Conservation (phyloP, 2,113 vertebrate genomes). For the Climacteris rufus region DNA sequence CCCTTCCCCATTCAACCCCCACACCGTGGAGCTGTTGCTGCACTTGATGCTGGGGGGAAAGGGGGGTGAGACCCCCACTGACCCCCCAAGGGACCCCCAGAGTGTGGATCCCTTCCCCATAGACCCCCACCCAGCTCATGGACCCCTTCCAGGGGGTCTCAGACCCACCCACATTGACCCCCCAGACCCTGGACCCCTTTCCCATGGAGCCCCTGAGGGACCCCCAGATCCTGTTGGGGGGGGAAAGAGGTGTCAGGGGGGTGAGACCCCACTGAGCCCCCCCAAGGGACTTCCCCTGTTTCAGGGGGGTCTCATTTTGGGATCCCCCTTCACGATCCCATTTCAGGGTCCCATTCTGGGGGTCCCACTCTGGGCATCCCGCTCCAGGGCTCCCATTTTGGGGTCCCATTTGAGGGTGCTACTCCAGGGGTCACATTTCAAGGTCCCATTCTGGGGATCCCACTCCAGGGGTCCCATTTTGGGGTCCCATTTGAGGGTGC, state of each 20-base stretch:
- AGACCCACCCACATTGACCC: too few relatives aligned
- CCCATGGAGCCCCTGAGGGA: too few relatives aligned
- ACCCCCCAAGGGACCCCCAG: not conserved
- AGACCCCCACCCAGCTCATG: not conserved
- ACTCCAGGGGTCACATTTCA: not conserved
- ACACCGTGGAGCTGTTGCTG: too few relatives aligned
- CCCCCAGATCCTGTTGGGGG: not conserved
- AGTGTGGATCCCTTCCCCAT: too few relatives aligned
- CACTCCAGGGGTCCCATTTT: too few relatives aligned
- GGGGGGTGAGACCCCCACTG: not conserved
- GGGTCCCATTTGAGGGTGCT: too few relatives aligned
- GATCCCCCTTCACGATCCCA: too few relatives aligned
- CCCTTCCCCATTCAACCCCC: not conserved
- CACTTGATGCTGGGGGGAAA: too few relatives aligned
- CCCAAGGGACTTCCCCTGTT: not conserved
- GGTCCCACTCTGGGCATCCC: too few relatives aligned
- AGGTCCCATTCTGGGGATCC: not conserved
- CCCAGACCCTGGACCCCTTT: too few relatives aligned
- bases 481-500: not conserved
- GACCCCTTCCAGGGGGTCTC: not conserved
- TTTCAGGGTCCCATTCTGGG: too few relatives aligned
- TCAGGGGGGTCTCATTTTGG: not conserved
- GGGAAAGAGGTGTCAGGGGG: not conserved
- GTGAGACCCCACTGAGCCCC: not conserved
- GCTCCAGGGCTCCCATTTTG: fast-evolving